A percentile compares a stretch with the other conserved stretches of the same genome.
Conservation (phyloP, 1,140 invertebrate species). For the Eueides isabella region DNA sequence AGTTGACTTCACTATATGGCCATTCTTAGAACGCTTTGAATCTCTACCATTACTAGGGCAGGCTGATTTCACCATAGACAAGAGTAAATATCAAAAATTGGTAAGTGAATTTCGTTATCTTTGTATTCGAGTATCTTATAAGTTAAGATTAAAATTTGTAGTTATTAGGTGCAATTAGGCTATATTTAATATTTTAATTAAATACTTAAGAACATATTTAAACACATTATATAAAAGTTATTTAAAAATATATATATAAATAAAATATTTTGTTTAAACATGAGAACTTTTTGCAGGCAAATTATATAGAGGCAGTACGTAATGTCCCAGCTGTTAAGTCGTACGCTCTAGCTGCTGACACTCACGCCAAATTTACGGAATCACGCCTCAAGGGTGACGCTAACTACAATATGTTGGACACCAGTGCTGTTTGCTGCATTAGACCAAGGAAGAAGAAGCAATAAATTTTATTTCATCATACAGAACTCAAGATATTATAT, state of each 20-base stretch:
- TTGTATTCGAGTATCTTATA: background rate
- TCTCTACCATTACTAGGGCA: conserved; percentile 83
- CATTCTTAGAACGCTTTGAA: conserved; percentile 90
- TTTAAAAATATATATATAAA: no score
- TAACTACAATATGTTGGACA: conserved; percentile 87
- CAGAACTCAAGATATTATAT: background rate
- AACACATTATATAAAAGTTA: no score
- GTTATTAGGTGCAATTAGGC: no score
- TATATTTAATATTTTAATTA: no score
- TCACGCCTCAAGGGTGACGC: conserved; percentile 85
- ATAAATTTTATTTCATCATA: conserved; percentile 41
- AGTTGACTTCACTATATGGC: conserved; percentile 93
- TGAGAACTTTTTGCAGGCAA: conserved; percentile 80
- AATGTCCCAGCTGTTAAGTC: conserved; percentile 87
- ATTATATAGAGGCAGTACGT: conserved; percentile 87
- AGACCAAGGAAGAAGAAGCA: conserved; percentile 77
- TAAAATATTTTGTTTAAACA: no score
- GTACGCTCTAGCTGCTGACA: conserved; percentile 85
- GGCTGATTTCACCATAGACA: conserved; percentile 81
- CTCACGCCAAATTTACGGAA: conserved; percentile 87
- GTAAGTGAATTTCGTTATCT: conserved; percentile 47
- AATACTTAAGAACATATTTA: no score
- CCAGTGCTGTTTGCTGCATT: conserved; percentile 70
- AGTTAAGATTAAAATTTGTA: no score
- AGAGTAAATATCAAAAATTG: conserved; percentile 63